Base-by-base conservation (phyloP, 1,140 invertebrate species). In the Drosophila dunni region DNA sequence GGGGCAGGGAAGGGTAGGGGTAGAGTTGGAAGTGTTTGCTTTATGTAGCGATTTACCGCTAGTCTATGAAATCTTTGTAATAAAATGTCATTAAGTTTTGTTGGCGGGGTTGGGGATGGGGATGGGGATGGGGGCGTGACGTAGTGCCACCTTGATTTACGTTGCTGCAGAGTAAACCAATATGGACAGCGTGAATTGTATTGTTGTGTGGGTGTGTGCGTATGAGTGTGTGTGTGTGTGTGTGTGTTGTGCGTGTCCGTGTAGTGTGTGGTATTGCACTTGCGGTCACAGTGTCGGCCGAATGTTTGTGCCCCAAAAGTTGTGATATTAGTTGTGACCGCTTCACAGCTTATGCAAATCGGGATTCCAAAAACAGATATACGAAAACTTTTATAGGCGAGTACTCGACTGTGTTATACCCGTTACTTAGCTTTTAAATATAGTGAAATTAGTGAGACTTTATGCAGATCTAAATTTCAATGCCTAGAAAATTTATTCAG, bases 31-130 rank as follows among this genome's bases (percentile, higher is more conserved):
- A 20, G n/a, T 44, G 36, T 50, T 53, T 57, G 44, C 10, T 34
- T 51, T 44, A 56, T 46, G 77, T 51, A 45, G 42, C 50, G 66
- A 64, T 70, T 73, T 62, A 53, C 63, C 50, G 42, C 67, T 34
- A 70, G 65, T 51, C 36, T 71, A 68, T 78, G 69, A 76, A 75
- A 70, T 78, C 75, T 65, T 80, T 79, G 79, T 88, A 79, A 86
- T 86, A 88, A 86, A 86, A 79, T 77, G 82, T 77, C 79, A 88
- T 86, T 86, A 86, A 82, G 83, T 58, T 69, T 76, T 63, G 64
- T 20, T 13, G n/a, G 20, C 8, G 24, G 53, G 74, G 66, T 69
- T 67, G 71, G 20, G 15, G 8, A 9, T 20, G 17, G 13, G 53
- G 74, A 63, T 69, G 81, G 0, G 24, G 3, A 29, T 29, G 24